phyloP scores from a whole-genome alignment of 2,113 vertebrate genomes.

The Trinectes maculatus region DNA sequence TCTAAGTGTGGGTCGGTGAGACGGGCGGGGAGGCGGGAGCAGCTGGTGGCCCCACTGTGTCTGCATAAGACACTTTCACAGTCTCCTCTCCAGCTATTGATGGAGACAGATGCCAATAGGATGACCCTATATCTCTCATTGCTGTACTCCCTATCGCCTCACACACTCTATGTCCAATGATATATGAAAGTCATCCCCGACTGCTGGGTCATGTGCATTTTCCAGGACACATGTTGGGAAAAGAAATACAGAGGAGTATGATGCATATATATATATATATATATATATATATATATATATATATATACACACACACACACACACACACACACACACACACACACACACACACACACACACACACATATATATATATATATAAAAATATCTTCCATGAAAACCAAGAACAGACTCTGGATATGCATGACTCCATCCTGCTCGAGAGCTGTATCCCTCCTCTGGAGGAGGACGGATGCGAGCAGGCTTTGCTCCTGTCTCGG shows the following conservation, averaged over 20 bases:
- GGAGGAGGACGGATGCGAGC: constrained; percentile 34
- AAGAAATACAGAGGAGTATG: too few relatives aligned
- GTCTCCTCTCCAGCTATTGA: constrained; percentile 33
- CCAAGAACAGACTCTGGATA: constrained; percentile 38
- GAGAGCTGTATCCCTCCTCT: constrained; percentile 47
- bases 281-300: too few relatives aligned
- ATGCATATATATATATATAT: too few relatives aligned
- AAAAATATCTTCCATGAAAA: constrained; percentile 9
- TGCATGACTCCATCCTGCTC: constrained; percentile 48
- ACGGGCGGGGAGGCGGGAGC: constrained; percentile 18
- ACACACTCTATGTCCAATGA: constrained; percentile 9
- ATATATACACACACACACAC: too few relatives aligned
- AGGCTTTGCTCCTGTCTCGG: constrained; percentile 53
- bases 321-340: too few relatives aligned
- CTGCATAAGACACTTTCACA: constrained; percentile 26
- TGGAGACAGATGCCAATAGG: constrained; percentile 41
- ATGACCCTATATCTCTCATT: constrained; percentile 24
- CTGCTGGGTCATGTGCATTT: neutral
- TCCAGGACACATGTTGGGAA: neutral
- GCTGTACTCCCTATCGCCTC: constrained; percentile 10
- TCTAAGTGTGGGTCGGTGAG: constrained; percentile 39
- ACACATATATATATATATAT: too few relatives aligned
- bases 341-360: neutral
- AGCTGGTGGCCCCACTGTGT: constrained; percentile 40
- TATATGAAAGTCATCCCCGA: constrained; percentile 28